Percentiles rank a stretch among this genome's conserved stretches.
These are phyloP conservation scores for Etheostoma cragini DNA, from an alignment of 2,113 vertebrate genomes.

Conservation along the genomic window DNA sequence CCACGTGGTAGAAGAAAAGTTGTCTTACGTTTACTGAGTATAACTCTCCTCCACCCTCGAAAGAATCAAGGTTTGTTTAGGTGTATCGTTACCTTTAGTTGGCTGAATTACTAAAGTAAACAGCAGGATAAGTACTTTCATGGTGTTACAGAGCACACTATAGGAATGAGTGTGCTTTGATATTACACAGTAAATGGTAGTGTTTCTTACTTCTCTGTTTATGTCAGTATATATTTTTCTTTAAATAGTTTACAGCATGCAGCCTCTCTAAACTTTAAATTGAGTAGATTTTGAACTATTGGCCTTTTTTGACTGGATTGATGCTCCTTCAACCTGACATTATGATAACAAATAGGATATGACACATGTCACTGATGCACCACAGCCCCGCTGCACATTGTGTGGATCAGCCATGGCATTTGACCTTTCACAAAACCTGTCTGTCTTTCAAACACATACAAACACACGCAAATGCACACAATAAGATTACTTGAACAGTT, in stretches of 20 bases:
- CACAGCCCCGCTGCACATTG: constrained; percentile 26
- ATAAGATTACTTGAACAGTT: background rate
- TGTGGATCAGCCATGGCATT: constrained; percentile 57
- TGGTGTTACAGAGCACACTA: too few species aligned
- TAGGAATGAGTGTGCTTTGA: too few species aligned
- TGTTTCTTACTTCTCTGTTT: background rate
- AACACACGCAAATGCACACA: background rate
- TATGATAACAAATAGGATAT: constrained; percentile 63
- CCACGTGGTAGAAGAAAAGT: too few species aligned
- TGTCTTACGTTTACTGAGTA: too few species aligned
- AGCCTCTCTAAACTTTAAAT: constrained; percentile 25
- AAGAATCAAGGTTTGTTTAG: too few species aligned
- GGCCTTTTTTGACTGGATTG: constrained; percentile 48
- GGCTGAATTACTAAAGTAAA: background rate
- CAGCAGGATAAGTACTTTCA: background rate
- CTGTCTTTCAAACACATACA: constrained; percentile 23
- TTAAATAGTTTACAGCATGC: background rate
- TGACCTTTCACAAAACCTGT: constrained; percentile 69
- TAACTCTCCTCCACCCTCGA: too few species aligned
- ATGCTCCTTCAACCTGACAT: constrained; percentile 61
- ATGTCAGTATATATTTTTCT: background rate
- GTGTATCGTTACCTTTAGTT: too few species aligned
- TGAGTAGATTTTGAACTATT: constrained; percentile 29
- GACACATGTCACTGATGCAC: constrained; percentile 71
- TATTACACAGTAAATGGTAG: background rate